Base-by-base conservation (phyloP, 2,888 invertebrate species). In the Elysia crispata region DNA sequence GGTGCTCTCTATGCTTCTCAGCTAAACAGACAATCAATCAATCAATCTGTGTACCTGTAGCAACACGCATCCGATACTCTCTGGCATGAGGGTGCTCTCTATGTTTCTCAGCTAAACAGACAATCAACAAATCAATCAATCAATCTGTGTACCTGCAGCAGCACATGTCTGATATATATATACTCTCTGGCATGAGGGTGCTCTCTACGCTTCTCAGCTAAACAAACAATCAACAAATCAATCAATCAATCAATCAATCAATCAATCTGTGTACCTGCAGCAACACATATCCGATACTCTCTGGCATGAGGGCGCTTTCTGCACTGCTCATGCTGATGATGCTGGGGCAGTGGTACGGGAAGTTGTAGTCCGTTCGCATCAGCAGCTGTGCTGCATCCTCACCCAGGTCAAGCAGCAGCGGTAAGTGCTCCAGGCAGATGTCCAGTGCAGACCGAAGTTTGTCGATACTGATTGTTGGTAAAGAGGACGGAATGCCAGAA, bases 261-360 rank as follows among this genome's bases (percentile, higher is more conserved):
- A 41, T 11, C 41, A 41, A 41, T 41, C 5, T 11, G 5, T 6
- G 41, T 77, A 91, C 91, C 90, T 91, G 91, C 28, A 90, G 83
- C 1, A 91, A 85, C 11, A 90, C 89, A 84, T 90, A 90, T 67
- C 90, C 90, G 15, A 91, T 86, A 33, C 89, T 89, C 82, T 91
- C 90, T 23, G 91, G 90, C 89, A 91, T 89, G 82, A 87, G 83
- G 3, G 86, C 83, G 54, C 88, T 89, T 57, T 88, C 86, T 0
- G 86, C 87, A 31, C 88, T 89, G 13, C 87, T 86, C 77, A 89
- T 64, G 74, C 90, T 90, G 78, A 90, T 83, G 31, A 91, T 86
- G 76, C 90, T 90, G 1, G 91, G 91, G 28, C 88, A 82, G 80
- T 91, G 90, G 82, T 91, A 91, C 1, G 91, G 90, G 86, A 91